phyloP scores from a whole-genome alignment of 2,888 invertebrate species.

The Elysia crispata region DNA sequence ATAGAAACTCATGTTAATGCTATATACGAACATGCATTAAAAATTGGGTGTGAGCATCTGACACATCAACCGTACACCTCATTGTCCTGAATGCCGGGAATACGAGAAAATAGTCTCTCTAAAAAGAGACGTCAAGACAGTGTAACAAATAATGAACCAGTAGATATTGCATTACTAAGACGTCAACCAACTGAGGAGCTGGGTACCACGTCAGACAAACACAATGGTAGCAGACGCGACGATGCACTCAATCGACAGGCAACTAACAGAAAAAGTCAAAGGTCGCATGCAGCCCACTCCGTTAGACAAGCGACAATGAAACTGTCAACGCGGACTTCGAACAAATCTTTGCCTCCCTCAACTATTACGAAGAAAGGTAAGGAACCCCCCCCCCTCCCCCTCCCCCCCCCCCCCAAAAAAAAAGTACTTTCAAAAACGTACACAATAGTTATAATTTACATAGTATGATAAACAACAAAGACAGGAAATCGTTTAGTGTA shows the following conservation, averaged over 20 bases:
- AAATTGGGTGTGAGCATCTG: neutral
- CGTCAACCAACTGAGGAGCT: conserved; percentile 46
- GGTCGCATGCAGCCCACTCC: conserved; percentile 4
- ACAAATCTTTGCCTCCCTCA: neutral
- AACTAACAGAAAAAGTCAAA: neutral
- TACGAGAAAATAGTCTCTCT: no score
- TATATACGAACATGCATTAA: neutral
- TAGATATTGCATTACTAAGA: neutral
- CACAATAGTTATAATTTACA: no score
- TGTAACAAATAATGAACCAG: neutral
- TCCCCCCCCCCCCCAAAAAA: no score
- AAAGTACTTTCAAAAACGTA: no score
- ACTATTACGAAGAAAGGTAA: neutral
- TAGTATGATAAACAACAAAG: no score
- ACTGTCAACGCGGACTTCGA: neutral
- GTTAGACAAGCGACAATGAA: conserved; percentile 21
- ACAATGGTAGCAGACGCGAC: no score
- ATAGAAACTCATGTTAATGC: conserved; percentile 1
- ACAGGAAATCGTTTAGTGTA: no score
- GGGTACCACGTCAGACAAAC: neutral
- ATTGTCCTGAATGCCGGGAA: neutral
- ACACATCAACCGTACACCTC: neutral
- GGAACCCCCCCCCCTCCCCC: no score
- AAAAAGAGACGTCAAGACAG: neutral
- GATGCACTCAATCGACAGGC: neutral